Conservation (phyloP, 1,140 invertebrate species). For the honey bee (Apis mellifera) region DNA sequence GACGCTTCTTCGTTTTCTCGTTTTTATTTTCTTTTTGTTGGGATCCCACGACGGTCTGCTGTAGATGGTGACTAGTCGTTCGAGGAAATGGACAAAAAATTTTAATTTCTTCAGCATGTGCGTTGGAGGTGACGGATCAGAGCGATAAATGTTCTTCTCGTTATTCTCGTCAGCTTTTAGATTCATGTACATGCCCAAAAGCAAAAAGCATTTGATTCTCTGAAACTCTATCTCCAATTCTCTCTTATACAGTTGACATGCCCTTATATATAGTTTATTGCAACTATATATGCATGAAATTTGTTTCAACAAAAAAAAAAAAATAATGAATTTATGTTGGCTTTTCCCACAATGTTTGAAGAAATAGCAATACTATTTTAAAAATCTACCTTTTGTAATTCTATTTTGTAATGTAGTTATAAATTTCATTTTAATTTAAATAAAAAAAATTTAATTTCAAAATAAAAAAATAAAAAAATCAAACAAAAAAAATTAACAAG, state of each 20-base stretch:
- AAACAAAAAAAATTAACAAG: no score
- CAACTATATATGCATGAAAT: constrained; percentile 16
- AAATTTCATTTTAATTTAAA: neutral
- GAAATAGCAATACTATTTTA: neutral
- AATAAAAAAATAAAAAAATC: no score
- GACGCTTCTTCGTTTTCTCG: constrained; percentile 9
- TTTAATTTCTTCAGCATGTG: constrained; percentile 74
- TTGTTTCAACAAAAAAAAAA: constrained; percentile 10
- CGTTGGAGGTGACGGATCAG: constrained; percentile 65
- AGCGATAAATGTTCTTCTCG: constrained; percentile 60
- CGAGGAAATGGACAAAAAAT: constrained; percentile 60
- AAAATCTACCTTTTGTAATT: neutral
- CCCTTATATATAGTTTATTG: neutral
- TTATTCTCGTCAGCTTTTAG: constrained; percentile 33
- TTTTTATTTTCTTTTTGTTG: constrained; percentile 37
- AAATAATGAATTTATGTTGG: neutral
- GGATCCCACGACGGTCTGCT: constrained; percentile 29
- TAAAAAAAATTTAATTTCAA: no score
- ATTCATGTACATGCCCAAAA: constrained; percentile 17
- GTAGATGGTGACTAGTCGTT: constrained; percentile 45
- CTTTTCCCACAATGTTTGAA: neutral
- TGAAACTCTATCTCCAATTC: constrained; percentile 22
- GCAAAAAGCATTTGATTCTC: constrained; percentile 38
- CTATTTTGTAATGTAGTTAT: neutral
- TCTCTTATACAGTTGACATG: constrained; percentile 9